Evolutionary conservation across 2,888 invertebrate species (phyloP).

Genomic region (Agrochola circellaris): DNA sequence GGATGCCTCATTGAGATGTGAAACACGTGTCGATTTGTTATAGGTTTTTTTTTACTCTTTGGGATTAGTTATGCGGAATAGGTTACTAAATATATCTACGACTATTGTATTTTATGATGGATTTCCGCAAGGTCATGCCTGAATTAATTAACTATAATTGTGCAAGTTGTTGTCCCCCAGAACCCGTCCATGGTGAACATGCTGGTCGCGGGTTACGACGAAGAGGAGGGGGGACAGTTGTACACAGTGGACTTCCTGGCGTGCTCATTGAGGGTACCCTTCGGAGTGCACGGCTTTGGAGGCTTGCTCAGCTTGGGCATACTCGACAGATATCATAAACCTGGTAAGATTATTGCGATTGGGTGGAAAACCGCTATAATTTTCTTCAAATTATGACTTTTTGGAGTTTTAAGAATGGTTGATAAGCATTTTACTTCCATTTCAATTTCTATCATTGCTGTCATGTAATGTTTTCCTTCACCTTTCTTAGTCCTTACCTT

Average conservation of each 20-base stretch:
- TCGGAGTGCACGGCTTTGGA: conserved; percentile 98
- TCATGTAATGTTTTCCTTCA: not conserved
- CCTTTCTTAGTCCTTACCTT: not conserved
- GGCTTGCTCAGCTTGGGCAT: conserved; percentile 96
- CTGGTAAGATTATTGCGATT: conserved; percentile 84
- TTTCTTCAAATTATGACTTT: not conserved
- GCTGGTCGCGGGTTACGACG: conserved; percentile 96
- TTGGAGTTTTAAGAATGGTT: not conserved
- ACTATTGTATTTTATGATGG: too few relatives aligned
- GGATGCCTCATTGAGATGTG: too few relatives aligned
- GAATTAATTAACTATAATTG: too few relatives aligned
- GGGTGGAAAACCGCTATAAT: not conserved
- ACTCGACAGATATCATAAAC: conserved; percentile 95
- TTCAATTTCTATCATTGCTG: not conserved
- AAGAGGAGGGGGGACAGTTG: conserved; percentile 94
- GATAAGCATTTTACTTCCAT: not conserved
- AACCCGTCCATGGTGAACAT: conserved; percentile 93
- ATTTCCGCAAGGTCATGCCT: too few relatives aligned
- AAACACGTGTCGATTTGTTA: too few relatives aligned
- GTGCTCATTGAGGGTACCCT: conserved; percentile 95
- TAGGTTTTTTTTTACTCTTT: too few relatives aligned
- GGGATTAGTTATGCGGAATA: too few relatives aligned
- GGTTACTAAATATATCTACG: too few relatives aligned
- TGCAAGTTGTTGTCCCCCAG: conserved; percentile 77
- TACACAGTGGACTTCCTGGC: conserved; percentile 98